Evolutionary conservation across 2,797 vertebrate genomes (phyloP).

Genomic region (Sphenodon punctatus): DNA sequence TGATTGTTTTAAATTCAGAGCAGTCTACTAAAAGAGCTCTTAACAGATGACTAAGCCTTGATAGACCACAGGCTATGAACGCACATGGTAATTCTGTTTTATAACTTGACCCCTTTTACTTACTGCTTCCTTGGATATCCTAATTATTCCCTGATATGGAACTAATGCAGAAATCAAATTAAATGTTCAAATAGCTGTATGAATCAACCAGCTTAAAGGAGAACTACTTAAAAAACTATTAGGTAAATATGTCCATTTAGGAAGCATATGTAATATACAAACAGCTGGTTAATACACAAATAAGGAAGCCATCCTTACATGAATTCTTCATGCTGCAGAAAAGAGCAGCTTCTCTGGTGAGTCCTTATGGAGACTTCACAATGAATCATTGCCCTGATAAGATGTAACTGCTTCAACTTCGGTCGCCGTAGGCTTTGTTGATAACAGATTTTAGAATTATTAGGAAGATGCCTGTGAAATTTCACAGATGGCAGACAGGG

Average conservation of each 20-base stretch:
- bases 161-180: conserved; percentile 36
- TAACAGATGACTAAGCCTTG: conserved; percentile 40
- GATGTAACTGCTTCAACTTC: background rate
- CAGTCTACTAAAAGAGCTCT: conserved; percentile 56
- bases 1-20: conserved; percentile 43
- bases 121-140: conserved; percentile 38
- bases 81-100: conserved; percentile 54
- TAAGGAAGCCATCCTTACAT: background rate
- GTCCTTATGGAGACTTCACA: background rate
- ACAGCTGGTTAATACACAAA: background rate
- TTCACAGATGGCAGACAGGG: no score
- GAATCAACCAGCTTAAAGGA: background rate
- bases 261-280: background rate
- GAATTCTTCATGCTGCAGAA: background rate
- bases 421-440: background rate
- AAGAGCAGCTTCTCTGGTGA: background rate
- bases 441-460: background rate
- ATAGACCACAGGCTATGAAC: conserved; percentile 53
- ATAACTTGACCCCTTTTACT: conserved; percentile 50
- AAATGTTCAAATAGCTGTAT: background rate
- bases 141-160: conserved; percentile 35
- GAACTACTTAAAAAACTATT: conserved; percentile 23
- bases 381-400: background rate
- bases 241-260: conserved; percentile 3
- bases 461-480: no score